Percentiles rank a stretch among this genome's conserved stretches.
Conservation (phyloP, 2,888 invertebrate species). For the Stomorhina lunata region DNA sequence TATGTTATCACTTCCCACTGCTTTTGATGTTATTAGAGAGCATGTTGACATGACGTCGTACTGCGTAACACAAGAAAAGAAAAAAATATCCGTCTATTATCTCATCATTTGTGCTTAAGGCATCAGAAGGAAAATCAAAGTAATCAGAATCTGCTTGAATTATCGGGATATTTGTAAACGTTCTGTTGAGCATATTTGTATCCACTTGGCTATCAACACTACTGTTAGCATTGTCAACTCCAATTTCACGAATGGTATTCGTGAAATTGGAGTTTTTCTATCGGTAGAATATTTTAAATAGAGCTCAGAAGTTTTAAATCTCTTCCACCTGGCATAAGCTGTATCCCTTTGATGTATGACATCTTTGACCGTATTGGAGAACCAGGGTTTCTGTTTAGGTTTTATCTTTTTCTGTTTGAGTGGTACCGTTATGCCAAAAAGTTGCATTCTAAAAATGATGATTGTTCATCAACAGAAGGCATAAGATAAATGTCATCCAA, state of each 20-base stretch:
- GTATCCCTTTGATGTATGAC: too few relatives aligned
- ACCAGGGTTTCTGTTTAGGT: too few relatives aligned
- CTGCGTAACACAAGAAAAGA: too few relatives aligned
- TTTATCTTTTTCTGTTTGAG: neutral
- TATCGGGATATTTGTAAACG: too few relatives aligned
- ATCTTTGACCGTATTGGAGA: too few relatives aligned
- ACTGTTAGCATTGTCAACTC: neutral
- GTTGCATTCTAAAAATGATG: neutral
- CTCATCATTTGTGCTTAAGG: too few relatives aligned
- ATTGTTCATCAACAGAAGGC: neutral
- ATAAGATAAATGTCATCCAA: neutral
- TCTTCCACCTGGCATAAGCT: neutral
- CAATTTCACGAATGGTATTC: slow-evolving; percentile 3
- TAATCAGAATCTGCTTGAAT: too few relatives aligned
- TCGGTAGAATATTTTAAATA: neutral
- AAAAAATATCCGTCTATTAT: too few relatives aligned
- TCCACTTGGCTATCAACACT: neutral
- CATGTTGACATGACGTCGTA: too few relatives aligned
- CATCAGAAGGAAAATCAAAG: too few relatives aligned
- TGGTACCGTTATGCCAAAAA: neutral
- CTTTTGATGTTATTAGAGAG: too few relatives aligned
- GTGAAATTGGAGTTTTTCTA: neutral
- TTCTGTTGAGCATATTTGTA: neutral
- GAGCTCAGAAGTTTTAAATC: neutral
- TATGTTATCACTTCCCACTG: too few relatives aligned